Base-by-base conservation (phyloP, 2,113 vertebrate genomes). In the Odontesthes bonariensis region DNA sequence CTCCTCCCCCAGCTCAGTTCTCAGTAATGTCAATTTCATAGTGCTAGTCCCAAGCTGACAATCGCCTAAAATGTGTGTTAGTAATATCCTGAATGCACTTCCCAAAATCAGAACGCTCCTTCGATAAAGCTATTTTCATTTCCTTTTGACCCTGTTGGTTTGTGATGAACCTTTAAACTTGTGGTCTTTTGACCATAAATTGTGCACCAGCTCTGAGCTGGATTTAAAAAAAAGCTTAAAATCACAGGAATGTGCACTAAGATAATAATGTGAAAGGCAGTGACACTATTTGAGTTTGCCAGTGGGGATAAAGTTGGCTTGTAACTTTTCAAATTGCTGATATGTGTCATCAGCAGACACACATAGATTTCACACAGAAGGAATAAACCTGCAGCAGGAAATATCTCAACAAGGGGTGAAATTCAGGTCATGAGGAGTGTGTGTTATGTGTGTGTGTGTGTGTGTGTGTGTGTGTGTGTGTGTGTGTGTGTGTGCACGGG, bases 1-100 rank as follows among this genome's bases (percentile, higher is more conserved):
- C 66, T 49, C 81, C 64, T 79, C 60, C 78, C 35, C 27, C 72
- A 79, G 82, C 86, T 83, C 81, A 74, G 46, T 88, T 93, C 88
- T 90, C 87, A 93, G 93, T 93, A 94, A 94, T 91, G 89, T 88
- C 89, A 88, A 92, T 94, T 93, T 93, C 91, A 92, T 86, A 90
- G 84, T 83, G 70, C 69, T 31, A 38, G 79, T 88, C 90, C 86
- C 44, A 27, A 75, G 87, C 86, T 79, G 33, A 82, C 17, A 58
- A 49, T 68, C 76, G 74, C 69, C 60, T 65, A 77, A 85, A 87
- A 87, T 81, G 76, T 82, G 81, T 82, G 77, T 85, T 82, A 82
- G 40, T 83, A 89, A 84, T 84, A 73, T 83, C 89, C 66, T 92
- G 91, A 94, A 93, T 90, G 54, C 88, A 88, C 92, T 91, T 84